phyloP scores from a whole-genome alignment of 1,140 invertebrate genomes.

The Tetraneura akinire region DNA sequence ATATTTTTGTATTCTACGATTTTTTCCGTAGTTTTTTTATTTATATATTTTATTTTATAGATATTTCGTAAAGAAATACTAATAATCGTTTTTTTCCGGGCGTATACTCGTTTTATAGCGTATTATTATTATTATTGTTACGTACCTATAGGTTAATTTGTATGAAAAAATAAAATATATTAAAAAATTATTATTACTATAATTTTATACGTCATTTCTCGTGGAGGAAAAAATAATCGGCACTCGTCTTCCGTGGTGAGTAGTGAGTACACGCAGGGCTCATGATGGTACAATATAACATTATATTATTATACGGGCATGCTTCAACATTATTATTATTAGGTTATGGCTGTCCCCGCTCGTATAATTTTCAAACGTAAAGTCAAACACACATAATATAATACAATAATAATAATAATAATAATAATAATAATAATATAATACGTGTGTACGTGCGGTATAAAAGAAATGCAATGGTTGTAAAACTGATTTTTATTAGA shows the following conservation, averaged over 20 bases:
- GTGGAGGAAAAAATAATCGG: not conserved
- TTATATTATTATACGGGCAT: slow-evolving; percentile 6
- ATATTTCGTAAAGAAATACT: too few species aligned
- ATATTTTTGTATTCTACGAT: slow-evolving; percentile 3
- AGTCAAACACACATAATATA: slow-evolving; percentile 14
- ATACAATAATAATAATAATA: too few species aligned
- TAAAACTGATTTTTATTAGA: slow-evolving; percentile 38
- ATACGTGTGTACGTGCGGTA: slow-evolving; percentile 1
- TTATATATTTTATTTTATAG: too few species aligned
- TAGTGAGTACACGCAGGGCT: not conserved
- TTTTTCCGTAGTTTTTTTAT: not conserved
- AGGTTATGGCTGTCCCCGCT: not conserved
- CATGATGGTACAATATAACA: too few species aligned
- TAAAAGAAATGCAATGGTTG: slow-evolving; percentile 27
- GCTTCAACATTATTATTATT: too few species aligned
- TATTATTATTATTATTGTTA: too few species aligned
- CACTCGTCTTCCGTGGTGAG: not conserved
- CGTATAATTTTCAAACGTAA: not conserved
- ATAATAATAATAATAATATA: not conserved
- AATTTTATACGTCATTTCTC: too few species aligned
- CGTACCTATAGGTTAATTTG: too few species aligned
- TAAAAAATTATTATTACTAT: too few species aligned
- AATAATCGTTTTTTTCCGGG: too few species aligned
- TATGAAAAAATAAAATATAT: too few species aligned
- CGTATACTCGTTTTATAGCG: too few species aligned